Evolutionary conservation across 2,888 invertebrate species (phyloP).

Genomic region (Masnerella sp.): DNA sequence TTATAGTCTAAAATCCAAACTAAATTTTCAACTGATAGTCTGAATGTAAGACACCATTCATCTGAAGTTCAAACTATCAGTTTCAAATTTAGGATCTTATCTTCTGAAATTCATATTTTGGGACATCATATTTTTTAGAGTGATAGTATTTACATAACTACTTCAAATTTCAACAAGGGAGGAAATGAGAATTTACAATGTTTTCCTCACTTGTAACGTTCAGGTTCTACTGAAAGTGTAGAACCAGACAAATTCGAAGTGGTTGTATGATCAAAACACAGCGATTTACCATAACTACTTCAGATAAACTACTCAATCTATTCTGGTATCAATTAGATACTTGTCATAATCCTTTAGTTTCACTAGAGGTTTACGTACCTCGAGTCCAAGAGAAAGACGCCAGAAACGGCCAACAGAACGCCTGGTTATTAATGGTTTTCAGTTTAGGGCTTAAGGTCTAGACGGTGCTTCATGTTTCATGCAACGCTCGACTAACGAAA

Average conservation of each 20-base stretch:
- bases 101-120: no score
- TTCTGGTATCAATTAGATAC: slow-evolving; percentile 24
- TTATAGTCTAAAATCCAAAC: no score
- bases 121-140: no score
- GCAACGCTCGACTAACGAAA: slow-evolving; percentile 47
- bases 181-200: no score
- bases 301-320: slow-evolving; percentile 40
- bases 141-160: no score
- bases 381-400: slow-evolving; percentile 58
- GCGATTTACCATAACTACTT: slow-evolving; percentile 40
- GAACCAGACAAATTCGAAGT: slow-evolving; percentile 15
- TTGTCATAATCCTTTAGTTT: slow-evolving; percentile 16
- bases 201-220: no score
- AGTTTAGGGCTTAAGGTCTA: slow-evolving; percentile 28
- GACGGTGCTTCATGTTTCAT: slow-evolving; percentile 28
- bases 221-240: no score
- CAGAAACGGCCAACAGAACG: slow-evolving; percentile 61
- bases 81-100: no score
- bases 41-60: no score
- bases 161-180: no score
- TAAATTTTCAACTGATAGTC: no score
- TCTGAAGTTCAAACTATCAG: no score
- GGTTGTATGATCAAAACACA: background rate
- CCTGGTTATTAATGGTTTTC: slow-evolving; percentile 56
- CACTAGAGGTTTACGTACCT: slow-evolving; percentile 59